Conservation (phyloP, 2,113 vertebrate genomes). For the Caloenas nicobarica region DNA sequence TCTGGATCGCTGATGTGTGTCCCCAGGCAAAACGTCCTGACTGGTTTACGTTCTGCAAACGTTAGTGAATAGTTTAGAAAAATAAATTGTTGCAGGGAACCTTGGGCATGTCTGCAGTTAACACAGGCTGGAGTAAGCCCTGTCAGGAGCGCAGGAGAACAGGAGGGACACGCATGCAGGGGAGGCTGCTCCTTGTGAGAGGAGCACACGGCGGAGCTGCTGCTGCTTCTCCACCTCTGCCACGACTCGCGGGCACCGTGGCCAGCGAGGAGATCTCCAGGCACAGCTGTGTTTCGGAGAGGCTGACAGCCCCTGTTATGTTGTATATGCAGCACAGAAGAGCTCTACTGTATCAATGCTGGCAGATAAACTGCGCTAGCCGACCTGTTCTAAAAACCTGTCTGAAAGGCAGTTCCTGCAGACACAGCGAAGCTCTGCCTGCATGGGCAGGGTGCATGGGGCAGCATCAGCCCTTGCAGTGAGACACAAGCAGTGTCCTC, state of each 20-base stretch:
- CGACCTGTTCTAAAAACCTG: not conserved
- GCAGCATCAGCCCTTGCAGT: not conserved
- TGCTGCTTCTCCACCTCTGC: not conserved
- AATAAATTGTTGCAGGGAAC: not conserved
- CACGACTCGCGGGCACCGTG: rapidly evolving
- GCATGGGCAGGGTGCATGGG: not conserved
- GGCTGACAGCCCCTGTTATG: not conserved
- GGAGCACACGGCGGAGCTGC: not conserved
- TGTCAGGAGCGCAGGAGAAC: not conserved
- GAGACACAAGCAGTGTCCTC: not conserved
- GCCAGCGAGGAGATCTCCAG: not conserved
- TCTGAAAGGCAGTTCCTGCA: not conserved
- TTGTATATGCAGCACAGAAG: not conserved
- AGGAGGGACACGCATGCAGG: not conserved
- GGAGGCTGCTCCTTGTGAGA: not conserved
- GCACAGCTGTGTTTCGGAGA: not conserved
- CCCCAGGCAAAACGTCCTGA: not conserved
- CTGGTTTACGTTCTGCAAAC: not conserved
- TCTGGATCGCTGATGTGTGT: not conserved
- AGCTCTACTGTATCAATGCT: not conserved
- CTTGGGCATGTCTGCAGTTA: rapidly evolving
- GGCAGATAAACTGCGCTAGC: not conserved
- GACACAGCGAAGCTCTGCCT: not conserved
- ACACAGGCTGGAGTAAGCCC: not conserved
- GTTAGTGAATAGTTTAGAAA: not conserved